Evolutionary conservation across 2,888 invertebrate species (phyloP), one percentile per base, ranked within the genome.

Genomic region (Brachypterus glaber): DNA sequence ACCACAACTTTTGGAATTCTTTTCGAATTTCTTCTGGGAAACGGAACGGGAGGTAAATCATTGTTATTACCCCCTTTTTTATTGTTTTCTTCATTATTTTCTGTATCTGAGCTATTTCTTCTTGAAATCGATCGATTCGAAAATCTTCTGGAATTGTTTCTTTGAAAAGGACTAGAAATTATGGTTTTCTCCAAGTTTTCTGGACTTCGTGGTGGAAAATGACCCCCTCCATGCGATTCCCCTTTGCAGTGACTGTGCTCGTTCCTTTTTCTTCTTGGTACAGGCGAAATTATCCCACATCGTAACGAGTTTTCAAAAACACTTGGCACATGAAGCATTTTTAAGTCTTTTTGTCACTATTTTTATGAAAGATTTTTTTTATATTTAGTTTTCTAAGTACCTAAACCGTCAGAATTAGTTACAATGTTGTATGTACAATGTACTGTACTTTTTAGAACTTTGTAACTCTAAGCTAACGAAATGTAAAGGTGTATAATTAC

Each of bases 211-310:
- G 9, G 72, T 61, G 33, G 64, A 62, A 48, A 59, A 38, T 77
- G 77, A 33, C 84, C 84, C 49, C 79, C 76, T 8, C 82, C 85
- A 58, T 86, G 86, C 1, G 81, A 76, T 54, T 79, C 77, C 17
- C 86, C 86, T 18, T 77, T 80, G 60, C 86, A 86, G 36, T 77
- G 77, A 52, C 76, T 76, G 59, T 85, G 85, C 41, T 74, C 73
- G 49, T 71, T 70, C 34, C 71, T 70, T 39, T 70, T 70, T 41
- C 70, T 66, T 50, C 72, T 72, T 37, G 69, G 71, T 13, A 68
- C 66, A 45, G 48, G 46, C 4, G 47, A 46, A 8, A 49, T 30
- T 55, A 68, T 36, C 64, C 47, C 46, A 45, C 70, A 67, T 39
- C 76, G 69, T 46, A 76, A 62, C 39, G 76, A 76, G 53, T 72